Evolutionary conservation across 2,113 vertebrate genomes (phyloP).

Genomic region (Mola mola): DNA sequence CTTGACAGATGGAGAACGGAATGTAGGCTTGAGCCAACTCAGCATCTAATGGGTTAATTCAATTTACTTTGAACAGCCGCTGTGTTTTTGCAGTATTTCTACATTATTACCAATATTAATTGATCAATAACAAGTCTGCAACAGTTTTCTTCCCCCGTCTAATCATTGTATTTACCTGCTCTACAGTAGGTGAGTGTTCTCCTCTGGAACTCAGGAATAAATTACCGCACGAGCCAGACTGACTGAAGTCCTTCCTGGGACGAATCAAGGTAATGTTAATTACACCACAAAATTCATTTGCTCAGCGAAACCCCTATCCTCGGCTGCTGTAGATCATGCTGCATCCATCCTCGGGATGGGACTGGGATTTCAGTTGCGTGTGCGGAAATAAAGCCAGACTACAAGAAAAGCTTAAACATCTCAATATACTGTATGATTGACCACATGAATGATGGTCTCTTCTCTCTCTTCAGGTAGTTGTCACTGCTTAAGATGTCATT

Average conservation of each 20-base stretch:
- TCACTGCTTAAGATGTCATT: slow-evolving; percentile 65
- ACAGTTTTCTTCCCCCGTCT: slow-evolving; percentile 27
- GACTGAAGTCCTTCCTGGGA: slow-evolving; percentile 48
- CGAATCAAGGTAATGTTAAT: slow-evolving; percentile 74
- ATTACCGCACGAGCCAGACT: slow-evolving; percentile 50
- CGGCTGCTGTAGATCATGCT: slow-evolving; percentile 40
- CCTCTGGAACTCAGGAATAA: slow-evolving; percentile 45
- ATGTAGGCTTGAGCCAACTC: too few relatives aligned
- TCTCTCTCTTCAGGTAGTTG: slow-evolving; percentile 40
- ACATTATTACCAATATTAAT: slow-evolving; percentile 39
- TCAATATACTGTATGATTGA: slow-evolving; percentile 4
- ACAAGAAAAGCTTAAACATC: slow-evolving; percentile 5
- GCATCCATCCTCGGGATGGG: slow-evolving; percentile 57
- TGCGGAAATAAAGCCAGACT: slow-evolving; percentile 26
- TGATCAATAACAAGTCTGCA: slow-evolving; percentile 47
- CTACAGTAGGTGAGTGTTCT: slow-evolving; percentile 52
- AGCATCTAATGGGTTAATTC: slow-evolving; percentile 1
- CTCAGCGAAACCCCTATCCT: slow-evolving; percentile 45
- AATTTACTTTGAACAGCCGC: not conserved
- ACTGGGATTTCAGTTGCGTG: slow-evolving; percentile 41
- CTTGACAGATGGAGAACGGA: too few relatives aligned
- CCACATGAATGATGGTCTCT: slow-evolving; percentile 13
- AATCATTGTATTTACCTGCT: slow-evolving; percentile 70
- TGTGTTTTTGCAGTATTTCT: not conserved
- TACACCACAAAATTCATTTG: slow-evolving; percentile 64